Evolutionary conservation across 2,113 vertebrate species (phyloP), one percentile per base, ranked within the genome.

Genomic region (Serinus canaria): DNA sequence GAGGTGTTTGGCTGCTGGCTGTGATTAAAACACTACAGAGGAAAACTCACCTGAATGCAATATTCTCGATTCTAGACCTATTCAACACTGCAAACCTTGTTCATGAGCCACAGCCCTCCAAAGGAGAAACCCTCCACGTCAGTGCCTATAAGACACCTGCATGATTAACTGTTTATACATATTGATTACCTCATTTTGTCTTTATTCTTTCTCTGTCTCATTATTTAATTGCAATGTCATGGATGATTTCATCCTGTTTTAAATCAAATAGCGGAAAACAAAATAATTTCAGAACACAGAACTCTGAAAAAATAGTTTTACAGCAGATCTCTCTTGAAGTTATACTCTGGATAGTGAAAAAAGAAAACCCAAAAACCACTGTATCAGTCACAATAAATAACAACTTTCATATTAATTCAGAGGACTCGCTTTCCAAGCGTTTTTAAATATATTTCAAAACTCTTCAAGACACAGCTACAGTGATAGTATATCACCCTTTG

Each of bases 201-300:
- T 52, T 96, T 39, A 72, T 89, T 87, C 66, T 75, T 68, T 79
- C 75, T 46, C 59, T 67, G 22, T 33, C 58, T 95, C 75, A 70
- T 77, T 91, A 87, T 83, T 95, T 92, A 94, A 87, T 88, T 91
- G 93, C 87, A 84, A 55, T 55, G 19, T 43, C 62, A 76, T 19
- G 69, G 56, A 89, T 90, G 62, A 89, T 89, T 91, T 9, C 5
- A 46, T 41, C 78, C 91, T 91, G 70, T 76, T 94, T 94, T 89
- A 93, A 78, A 83, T 63, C 41, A 86, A 95, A 93, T 66, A 91
- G 30, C n/a, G 58, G 62, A 87, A 92, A 93, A 67, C 35, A 92
- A 93, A 92, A 88, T 59, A 30, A 92, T 77, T 84, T 59, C 46
- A 55, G 22, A 69, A 66, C 41, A 85, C 10, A 46, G 5, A 86